Base-by-base conservation (phyloP, 2,888 invertebrate genomes). In the Gasteruption jaculator region DNA sequence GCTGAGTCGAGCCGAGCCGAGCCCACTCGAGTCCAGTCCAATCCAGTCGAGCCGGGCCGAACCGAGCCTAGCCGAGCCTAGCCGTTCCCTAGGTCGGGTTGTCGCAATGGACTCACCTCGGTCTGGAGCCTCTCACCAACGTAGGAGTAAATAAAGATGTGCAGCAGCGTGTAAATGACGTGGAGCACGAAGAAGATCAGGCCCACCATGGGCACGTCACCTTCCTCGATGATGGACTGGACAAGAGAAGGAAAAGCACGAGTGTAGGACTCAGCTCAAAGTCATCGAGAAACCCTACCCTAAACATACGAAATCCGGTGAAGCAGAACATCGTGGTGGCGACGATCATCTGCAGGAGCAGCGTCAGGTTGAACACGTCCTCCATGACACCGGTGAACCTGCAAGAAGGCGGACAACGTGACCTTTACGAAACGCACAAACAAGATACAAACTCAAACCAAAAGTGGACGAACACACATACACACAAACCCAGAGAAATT, bases 231-330 rank as follows among this genome's bases (percentile, higher is more conserved):
- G 10, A 56, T 11, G 2, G 50, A 46, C 54, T 54, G 16, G 3
- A n/a, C n/a, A n/a, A n/a, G n/a, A n/a, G n/a, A n/a, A n/a, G n/a
- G n/a, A n/a, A n/a, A n/a, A n/a, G n/a, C n/a, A n/a, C n/a, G n/a
- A n/a, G n/a, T n/a, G n/a, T n/a, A n/a, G n/a, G n/a, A n/a, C n/a
- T n/a, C n/a, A n/a, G n/a, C n/a, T 16, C 11, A 1, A 35, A 15
- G 15, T n/a, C 6, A 24, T 8, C 15, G 18, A 21, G 38, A 5
- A 31, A 22, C 46, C n/a, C 30, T 43, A 56, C 58, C 21, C 41
- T 43, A 26, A 55, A 43, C 41, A 52, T 45, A 6, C 43, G 52
- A 22, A 51, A 62, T 31, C 53, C 60, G 25, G 54, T 55, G 1
- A 56, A 35, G 19, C 55, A 61, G 21, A 53, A 46, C 12, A 50